Evolutionary conservation across 2,113 vertebrate species (phyloP), one percentile per base, ranked within the genome.

Genomic region (Phyllopteryx taeniolatus): DNA sequence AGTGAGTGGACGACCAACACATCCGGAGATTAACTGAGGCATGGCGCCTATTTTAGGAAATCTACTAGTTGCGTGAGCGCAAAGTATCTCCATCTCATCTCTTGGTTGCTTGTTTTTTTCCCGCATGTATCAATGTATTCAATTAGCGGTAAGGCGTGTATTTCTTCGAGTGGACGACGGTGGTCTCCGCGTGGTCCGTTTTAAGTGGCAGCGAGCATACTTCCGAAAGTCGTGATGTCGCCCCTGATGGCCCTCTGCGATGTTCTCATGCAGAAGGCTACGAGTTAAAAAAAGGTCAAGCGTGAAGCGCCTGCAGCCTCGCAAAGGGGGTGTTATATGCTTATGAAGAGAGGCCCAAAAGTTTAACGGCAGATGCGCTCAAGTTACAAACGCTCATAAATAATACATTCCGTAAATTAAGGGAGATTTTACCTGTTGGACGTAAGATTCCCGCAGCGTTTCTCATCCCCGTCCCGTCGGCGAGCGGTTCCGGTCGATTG

Each of bases 401-500:
- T 9, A 13, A 4, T 11, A 65, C 46, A 14, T 13, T 7, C 10
- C 8, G 2, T 10, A 2, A 13, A 39, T 4, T 15, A 35, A 42
- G 35, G 1, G 35, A 10, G 39, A 12, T 12, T 44, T 83, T 90
- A 91, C 90, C 90, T 83, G 79, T 35, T 79, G 79, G 71, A 73
- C 71, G 49, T 33, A 67, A 71, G 51, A 70, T 6, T 74, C 49
- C 62, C 65, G 46, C 59, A 44, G 62, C 70, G 68, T 62, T 75
- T 76, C 71, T 75, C 49, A 8, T 42, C 0, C 66, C 19, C 1
- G 5, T 71, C 42, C 33, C 67, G 1, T 70, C 42, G 7, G 8
- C 76, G 39, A 5, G 76, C 65, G 76, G 75, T 57, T 60, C 77
- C 78, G 31, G 89, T 86, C 27, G 83, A 65, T 15, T 10, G 62